Evolutionary conservation across 2,797 vertebrate species (phyloP).

Genomic region (Coregonus ussuriensis): DNA sequence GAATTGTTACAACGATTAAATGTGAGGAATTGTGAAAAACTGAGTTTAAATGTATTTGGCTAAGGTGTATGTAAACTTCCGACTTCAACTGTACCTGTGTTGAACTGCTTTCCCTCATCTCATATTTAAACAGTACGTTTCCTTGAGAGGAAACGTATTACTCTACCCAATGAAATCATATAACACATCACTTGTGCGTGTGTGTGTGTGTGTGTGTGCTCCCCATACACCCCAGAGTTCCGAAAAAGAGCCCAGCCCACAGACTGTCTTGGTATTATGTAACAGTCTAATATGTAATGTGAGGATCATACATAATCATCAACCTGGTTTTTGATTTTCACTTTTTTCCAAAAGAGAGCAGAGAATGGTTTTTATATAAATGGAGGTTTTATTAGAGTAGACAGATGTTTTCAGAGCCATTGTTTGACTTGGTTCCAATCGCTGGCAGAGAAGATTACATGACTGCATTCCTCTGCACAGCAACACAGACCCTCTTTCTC

Average conservation of each 20-base stretch:
- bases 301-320: background rate
- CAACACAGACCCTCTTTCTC: background rate
- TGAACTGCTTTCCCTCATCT: background rate
- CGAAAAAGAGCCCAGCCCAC: constrained; percentile 10
- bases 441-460: background rate
- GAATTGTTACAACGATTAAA: too few species aligned
- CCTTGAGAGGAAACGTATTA: background rate
- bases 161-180: background rate
- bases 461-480: background rate
- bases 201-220: background rate
- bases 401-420: background rate
- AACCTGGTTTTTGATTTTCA: background rate
- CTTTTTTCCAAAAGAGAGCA: constrained; percentile 2
- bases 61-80: too few species aligned
- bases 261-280: constrained; percentile 49
- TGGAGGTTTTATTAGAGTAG: background rate
- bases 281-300: constrained; percentile 36
- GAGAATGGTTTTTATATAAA: background rate
- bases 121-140: too few species aligned
- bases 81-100: background rate
- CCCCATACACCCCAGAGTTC: constrained; percentile 31
- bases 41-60: too few species aligned
- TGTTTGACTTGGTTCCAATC: background rate
- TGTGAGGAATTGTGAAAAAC: too few species aligned
- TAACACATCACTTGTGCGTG: background rate